phyloP scores from a whole-genome alignment of 2,797 vertebrate species.

The Hippocampus kuda region DNA sequence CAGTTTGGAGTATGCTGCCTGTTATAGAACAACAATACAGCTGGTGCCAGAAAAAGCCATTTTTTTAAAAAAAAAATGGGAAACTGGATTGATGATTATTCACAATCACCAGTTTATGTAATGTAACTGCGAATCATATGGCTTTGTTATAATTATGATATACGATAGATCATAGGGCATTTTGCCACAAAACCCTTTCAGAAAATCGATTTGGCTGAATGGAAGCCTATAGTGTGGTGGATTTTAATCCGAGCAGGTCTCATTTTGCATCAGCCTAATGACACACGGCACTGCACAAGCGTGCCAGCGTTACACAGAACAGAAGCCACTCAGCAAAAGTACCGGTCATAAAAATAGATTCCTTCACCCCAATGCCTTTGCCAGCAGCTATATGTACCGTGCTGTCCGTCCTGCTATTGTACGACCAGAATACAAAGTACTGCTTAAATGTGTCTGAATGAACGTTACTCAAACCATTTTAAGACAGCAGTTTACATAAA shows the following conservation, averaged over 20 bases:
- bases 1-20: neutral
- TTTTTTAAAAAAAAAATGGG: no score
- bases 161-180: neutral
- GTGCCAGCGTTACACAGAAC: slow-evolving; percentile 17
- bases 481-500: neutral
- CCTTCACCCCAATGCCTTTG: slow-evolving; percentile 10
- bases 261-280: slow-evolving; percentile 6
- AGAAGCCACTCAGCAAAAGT: slow-evolving; percentile 15
- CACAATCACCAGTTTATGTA: no score
- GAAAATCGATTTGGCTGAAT: neutral
- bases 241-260: neutral
- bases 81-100: no score
- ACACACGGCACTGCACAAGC: slow-evolving; percentile 10
- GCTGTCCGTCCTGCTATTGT: neutral
- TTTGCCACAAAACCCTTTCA: neutral
- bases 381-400: slow-evolving; percentile 11
- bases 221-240: neutral
- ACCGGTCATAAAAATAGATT: slow-evolving; percentile 15
- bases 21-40: neutral
- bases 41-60: no score
- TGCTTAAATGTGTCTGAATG: neutral
- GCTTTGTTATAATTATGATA: no score
- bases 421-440: slow-evolving; percentile 20
- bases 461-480: neutral
- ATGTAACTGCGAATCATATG: no score